Conservation (phyloP, 2,888 invertebrate species). For the Villa cingulata region DNA sequence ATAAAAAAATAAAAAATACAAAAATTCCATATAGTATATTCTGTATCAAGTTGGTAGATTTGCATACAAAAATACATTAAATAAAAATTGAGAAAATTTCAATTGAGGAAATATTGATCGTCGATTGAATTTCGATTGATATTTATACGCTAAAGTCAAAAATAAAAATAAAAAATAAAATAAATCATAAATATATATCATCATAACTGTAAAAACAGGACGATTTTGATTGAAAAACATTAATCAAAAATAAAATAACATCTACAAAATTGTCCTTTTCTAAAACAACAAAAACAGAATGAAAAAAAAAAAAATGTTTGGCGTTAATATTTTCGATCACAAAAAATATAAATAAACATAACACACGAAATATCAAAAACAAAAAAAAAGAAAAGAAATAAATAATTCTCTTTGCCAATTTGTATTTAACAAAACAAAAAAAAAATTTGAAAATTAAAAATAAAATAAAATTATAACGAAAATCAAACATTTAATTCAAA, state of each 20-base stretch:
- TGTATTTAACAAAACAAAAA: neutral
- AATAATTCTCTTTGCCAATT: neutral
- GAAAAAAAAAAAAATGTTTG: constrained; percentile 6
- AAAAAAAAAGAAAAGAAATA: constrained; percentile 2
- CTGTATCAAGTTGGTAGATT: no score
- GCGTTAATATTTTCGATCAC: constrained; percentile 10
- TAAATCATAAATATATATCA: neutral
- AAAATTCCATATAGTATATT: no score
- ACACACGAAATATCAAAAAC: neutral
- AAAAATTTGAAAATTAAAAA: neutral
- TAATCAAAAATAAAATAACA: neutral
- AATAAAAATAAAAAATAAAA: neutral
- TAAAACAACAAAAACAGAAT: constrained; percentile 1
- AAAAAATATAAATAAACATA: neutral
- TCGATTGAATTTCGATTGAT: no score
- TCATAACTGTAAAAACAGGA: neutral
- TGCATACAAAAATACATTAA: no score
- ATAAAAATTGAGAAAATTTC: no score
- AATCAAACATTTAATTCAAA: neutral
- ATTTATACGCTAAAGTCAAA: no score
- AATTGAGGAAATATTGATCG: no score
- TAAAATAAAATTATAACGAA: constrained; percentile 2
- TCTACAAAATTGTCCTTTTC: constrained; percentile 11
- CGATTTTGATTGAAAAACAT: neutral
- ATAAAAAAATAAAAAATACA: no score